Evolutionary conservation across 2,797 vertebrate genomes (phyloP), one percentile per base, ranked within the genome.

Genomic region (Chiroxiphia lanceolata): DNA sequence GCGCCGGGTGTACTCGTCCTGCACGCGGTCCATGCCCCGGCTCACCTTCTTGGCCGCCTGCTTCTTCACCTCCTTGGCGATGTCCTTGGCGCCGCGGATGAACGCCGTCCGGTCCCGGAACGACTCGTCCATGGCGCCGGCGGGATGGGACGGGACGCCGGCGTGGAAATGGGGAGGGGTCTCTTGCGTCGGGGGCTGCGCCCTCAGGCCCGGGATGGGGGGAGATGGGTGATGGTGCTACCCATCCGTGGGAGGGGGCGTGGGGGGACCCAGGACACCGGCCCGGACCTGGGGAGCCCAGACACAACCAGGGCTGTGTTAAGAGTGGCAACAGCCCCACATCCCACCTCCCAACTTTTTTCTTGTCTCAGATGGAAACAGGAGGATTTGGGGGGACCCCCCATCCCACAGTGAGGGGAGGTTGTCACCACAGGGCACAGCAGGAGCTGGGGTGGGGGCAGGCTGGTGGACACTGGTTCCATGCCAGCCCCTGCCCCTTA

Each of bases 21-120:
- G 93, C 98, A 99, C 47, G 42, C 98, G 98, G 97, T 99, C 99
- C 96, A 99, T 88, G 40, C 99, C 98, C 33, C 98, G 98, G 40
- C 98, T 99, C 67, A 99, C 98, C 95, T 99, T 99, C 96, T 99
- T 99, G 93, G 99, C 98, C 0, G 99, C 99, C 1, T 99, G 99
- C 87, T 98, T 98, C 97, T 99, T 99, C 96, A 99, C 99, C 80
- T 99, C 99, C 95, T 99, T 99, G 95, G 99, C 99, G 8, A 99
- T 99, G 98, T 99, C 99, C 96, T 99, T 99, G 89, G 99, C 99
- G 1, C 99, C 99, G 9, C 99, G 99, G 97, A 99, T 99, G 97
- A 99, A 99, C 45, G 99, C 99, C 17, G 98, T 98, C 87, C 99
- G 98, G 94, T 99, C 99, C 95, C 98, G 98, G 97, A 99, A 99